Evolutionary conservation across 2,113 vertebrate species (phyloP).

Genomic region (Forbesichthys agassizii): DNA sequence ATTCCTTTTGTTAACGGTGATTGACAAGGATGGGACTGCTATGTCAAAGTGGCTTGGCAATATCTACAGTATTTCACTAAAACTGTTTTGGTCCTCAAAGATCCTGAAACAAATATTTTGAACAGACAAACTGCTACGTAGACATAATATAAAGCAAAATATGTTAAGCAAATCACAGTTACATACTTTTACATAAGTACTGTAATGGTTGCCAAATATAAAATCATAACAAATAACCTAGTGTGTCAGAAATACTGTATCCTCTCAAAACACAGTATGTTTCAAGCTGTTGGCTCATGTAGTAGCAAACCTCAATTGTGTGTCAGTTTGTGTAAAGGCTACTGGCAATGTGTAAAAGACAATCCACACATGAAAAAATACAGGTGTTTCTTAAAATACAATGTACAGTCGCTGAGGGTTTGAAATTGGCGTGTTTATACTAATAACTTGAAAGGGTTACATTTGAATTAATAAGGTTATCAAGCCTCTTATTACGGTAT

Average conservation of each 20-base stretch:
- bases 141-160: constrained; percentile 2
- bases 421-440: neutral
- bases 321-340: too few relatives aligned
- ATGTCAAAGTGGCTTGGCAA: constrained; percentile 43
- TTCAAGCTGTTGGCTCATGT: too few relatives aligned
- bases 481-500: neutral
- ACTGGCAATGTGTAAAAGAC: too few relatives aligned
- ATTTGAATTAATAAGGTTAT: neutral
- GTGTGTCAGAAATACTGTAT: neutral
- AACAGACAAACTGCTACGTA: neutral
- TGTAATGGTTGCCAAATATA: neutral
- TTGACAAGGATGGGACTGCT: constrained; percentile 51
- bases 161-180: constrained; percentile 34
- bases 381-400: neutral
- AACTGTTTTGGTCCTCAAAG: constrained; percentile 41
- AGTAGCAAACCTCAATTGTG: too few relatives aligned
- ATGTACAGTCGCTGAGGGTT: neutral
- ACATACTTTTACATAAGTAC: constrained; percentile 32
- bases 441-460: neutral
- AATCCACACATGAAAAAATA: too few relatives aligned
- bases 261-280: neutral
- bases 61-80: constrained; percentile 41
- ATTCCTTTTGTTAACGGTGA: constrained; percentile 50
- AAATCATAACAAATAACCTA: neutral
- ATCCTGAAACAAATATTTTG: constrained; percentile 24